Base-by-base conservation (phyloP, 2,113 vertebrate species). In the Dromiciops gliroides region DNA sequence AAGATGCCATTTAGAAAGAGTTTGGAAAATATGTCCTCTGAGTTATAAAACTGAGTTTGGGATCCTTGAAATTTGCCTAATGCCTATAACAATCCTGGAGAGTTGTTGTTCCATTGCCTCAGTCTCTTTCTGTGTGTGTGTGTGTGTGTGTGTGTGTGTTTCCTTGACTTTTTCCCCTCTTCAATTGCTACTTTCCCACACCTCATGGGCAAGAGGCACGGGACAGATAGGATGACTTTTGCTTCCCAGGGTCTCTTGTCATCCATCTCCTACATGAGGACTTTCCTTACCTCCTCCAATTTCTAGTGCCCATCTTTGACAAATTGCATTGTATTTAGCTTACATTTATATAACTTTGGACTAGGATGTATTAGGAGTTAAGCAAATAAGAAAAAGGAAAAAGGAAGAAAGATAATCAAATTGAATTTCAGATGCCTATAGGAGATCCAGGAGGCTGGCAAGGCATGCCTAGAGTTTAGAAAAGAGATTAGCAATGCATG, bases 221-320 rank as follows among this genome's bases (percentile, higher is more conserved):
- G 12, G 44, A 10, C 67, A 49, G 37, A 24, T 48, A 44, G 19
- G 92, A 9, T 3, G 26, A 9, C n/a, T 9, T 50, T 91, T 47
- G 0, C 16, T 14, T 14, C 47, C 9, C 22, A 25, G 25, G 14
- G 28, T n/a, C 48, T 22, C 3, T 2, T 10, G 0, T 44, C 67
- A n/a, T 67, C 31, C 31, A 67, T 2, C 31, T 67, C 11, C 56
- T 67, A 37, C 56, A 12, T 67, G 60, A 67, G 12, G 31, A 67
- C 3, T 67, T 37, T 67, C 56, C 28, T 37, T 67, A 37, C 37
- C 11, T 31, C 67, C 16, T 5, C 14, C 37, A 75, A 75, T 75
- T 75, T 75, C 12, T 67, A 37, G 31, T 67, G 31, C 11, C 37
- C 37, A 37, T 83, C 16, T 1, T 6, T 44, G 22, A 83, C 44